Evolutionary conservation across 2,113 vertebrate genomes (phyloP), one percentile per base, ranked within the genome.

Genomic region (Oreochromis tanganicae): DNA sequence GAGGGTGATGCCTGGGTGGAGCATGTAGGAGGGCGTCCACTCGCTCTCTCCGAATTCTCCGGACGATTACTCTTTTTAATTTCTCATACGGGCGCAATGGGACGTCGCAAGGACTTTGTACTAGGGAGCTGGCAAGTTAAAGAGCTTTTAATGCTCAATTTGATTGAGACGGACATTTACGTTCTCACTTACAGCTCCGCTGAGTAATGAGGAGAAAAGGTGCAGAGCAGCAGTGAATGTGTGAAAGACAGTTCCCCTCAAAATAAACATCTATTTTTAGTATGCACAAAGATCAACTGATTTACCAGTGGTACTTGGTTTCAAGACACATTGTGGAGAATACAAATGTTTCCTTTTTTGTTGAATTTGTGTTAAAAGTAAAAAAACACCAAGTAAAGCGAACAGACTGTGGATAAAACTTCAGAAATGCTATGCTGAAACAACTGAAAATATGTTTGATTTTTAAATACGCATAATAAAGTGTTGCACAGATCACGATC

Each of bases 101-200:
- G 46, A 32, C 7, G 11, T 52, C 6, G 3, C 27, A 52, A 50
- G 46, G 73, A 19, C 73, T 78, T 50, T 50, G 73, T 5, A 32
- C 27, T 32, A 5, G 73, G 73, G 46, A 78, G 73, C 46, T 32
- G 46, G 46, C 73, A 52, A 32, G 46, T 50, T 52, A 78, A 50
- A 8, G 43, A 32, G 24, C 11, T 50, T 78, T 78, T 50, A 78
- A 52, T 78, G 73, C 27, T 50, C 16, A 48, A 50, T 78, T 78
- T 78, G 73, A 78, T 78, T 78, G 46, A 78, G 46, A 52, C 27
- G 43, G 17, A 50, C 73, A 8, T 78, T 78, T 78, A 29, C 16
- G 10, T 78, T 50, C 27, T 78, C 73, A 32, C 46, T 32, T 52
- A n/a, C 46, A 32, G 73, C 73, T 19, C 43, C 16, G 24, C 43